phyloP scores from a whole-genome alignment of 30 jellyfish, hydroid and myxozoan species.

The Aurelia sp. region DNA sequence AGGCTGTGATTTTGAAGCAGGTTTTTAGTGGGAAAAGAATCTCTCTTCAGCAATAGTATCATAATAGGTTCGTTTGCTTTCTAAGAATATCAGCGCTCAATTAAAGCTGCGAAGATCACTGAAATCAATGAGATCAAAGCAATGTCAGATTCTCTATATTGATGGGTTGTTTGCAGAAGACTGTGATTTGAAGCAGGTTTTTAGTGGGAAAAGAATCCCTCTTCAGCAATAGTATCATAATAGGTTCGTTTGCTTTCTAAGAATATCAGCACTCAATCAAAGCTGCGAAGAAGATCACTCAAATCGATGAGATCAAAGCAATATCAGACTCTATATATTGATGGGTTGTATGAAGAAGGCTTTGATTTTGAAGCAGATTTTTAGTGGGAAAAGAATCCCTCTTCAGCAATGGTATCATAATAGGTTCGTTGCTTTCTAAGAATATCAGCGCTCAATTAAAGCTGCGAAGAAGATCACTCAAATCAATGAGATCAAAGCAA shows the following conservation, averaged over 20 bases:
- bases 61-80: neutral
- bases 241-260: neutral
- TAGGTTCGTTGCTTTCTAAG: neutral
- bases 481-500: conserved; percentile 85
- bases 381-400: neutral
- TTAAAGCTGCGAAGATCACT: conserved; percentile 64
- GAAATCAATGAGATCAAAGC: conserved; percentile 86
- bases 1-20: conserved; percentile 66
- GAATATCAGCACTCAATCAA: conserved; percentile 68
- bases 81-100: conserved; percentile 74
- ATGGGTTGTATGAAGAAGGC: conserved; percentile 69
- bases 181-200: too few relatives aligned
- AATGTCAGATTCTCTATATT: conserved; percentile 82
- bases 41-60: too few relatives aligned
- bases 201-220: neutral
- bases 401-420: too few relatives aligned
- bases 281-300: conserved; percentile 69
- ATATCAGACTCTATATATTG: conserved; percentile 81
- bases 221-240: too few relatives aligned
- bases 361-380: too few relatives aligned
- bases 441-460: conserved; percentile 74
- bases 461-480: conserved; percentile 69
- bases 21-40: neutral
- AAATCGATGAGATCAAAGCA: conserved; percentile 87
- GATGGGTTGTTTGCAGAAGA: conserved; percentile 73